Conservation (phyloP, 1,140 invertebrate species). For the Cyrtorhinus lividipennis region DNA sequence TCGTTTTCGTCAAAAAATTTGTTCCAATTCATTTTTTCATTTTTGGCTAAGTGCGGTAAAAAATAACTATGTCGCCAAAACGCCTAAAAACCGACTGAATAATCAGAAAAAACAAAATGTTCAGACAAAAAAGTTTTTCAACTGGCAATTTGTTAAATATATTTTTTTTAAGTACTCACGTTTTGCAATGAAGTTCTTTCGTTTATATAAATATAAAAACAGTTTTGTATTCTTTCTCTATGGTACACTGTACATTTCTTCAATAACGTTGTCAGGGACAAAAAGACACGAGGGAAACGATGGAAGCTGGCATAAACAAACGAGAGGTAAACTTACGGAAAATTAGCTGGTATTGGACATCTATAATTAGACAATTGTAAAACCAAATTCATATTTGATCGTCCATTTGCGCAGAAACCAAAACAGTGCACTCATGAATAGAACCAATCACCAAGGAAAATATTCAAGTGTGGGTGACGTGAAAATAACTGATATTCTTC, state of each 20-base stretch:
- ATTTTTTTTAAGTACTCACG: conserved; percentile 5
- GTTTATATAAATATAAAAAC: conserved; percentile 21
- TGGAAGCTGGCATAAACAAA: no score
- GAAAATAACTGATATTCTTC: no score
- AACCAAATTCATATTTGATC: background rate
- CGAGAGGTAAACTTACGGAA: no score
- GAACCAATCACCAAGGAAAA: no score
- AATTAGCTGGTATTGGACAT: background rate
- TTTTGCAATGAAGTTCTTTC: conserved; percentile 5
- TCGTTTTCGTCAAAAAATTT: background rate
- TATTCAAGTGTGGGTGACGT: no score
- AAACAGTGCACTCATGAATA: no score
- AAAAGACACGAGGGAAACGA: no score
- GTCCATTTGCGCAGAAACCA: background rate
- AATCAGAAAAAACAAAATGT: background rate
- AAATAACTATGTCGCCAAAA: conserved; percentile 17
- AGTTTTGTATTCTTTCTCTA: conserved; percentile 15
- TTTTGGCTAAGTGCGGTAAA: conserved; percentile 15
- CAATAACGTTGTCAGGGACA: no score
- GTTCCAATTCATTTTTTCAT: background rate
- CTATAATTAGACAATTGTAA: background rate
- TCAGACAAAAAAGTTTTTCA: no score
- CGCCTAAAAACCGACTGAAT: background rate
- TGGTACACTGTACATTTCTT: conserved; percentile 21
- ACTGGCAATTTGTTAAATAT: no score